A percentile compares a stretch with the other conserved stretches of the same genome.
Conservation (phyloP, 2,888 invertebrate species). For the Notodonta dromedarius region DNA sequence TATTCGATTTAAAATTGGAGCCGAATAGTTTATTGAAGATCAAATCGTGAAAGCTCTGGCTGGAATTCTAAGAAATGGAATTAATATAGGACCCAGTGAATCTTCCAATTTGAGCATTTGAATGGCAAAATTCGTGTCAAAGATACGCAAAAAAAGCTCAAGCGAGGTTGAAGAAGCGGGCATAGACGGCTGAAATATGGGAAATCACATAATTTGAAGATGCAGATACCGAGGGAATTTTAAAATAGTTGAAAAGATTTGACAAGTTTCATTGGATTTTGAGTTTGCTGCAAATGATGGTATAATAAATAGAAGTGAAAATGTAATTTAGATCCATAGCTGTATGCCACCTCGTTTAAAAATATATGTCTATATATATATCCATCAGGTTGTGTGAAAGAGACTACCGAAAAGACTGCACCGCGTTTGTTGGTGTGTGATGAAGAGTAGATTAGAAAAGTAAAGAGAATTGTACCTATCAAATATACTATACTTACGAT, state of each 20-base stretch:
- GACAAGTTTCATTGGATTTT: background rate
- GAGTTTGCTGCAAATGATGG: background rate
- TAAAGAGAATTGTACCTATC: no score
- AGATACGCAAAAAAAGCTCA: slow-evolving; percentile 7
- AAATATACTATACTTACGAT: no score
- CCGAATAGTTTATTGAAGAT: slow-evolving; percentile 25
- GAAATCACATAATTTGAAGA: slow-evolving; percentile 23
- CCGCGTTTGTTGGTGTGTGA: no score
- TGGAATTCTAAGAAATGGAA: slow-evolving; percentile 26
- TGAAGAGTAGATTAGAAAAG: no score
- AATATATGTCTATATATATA: no score
- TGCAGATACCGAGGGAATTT: slow-evolving; percentile 17
- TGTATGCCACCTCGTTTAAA: no score
- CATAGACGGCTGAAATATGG: slow-evolving; percentile 17
- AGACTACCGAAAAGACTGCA: no score
- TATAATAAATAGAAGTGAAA: no score
- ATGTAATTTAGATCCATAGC: no score
- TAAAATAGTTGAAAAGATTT: slow-evolving; percentile 16
- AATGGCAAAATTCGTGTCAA: slow-evolving; percentile 11
- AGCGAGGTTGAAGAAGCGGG: slow-evolving; percentile 9
- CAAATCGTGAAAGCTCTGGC: slow-evolving; percentile 22
- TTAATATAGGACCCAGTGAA: slow-evolving; percentile 28
- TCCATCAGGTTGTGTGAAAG: no score
- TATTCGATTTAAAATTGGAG: slow-evolving; percentile 23
- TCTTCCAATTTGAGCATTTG: slow-evolving; percentile 17